Conservation (phyloP, 1,140 invertebrate species). For the Portunus trituberculatus region DNA sequence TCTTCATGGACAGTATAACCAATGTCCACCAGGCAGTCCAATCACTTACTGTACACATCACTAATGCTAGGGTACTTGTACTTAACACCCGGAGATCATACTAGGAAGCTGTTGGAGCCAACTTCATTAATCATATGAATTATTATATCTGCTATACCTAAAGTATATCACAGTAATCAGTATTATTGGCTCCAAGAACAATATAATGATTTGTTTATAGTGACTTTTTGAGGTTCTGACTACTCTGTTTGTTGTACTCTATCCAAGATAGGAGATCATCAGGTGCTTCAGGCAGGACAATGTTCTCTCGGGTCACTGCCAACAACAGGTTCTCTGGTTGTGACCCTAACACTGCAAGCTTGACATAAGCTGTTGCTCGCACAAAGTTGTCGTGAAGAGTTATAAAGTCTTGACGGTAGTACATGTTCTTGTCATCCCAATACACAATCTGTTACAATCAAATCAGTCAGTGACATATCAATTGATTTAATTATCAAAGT, state of each 20-base stretch:
- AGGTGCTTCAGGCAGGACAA: constrained; percentile 15
- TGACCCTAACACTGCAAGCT: constrained; percentile 65
- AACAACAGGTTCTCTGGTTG: constrained; percentile 58
- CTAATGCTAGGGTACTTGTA: background rate
- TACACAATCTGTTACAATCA: constrained; percentile 62
- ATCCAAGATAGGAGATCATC: constrained; percentile 62
- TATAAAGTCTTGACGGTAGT: constrained; percentile 73
- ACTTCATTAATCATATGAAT: too few species aligned
- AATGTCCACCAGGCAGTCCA: background rate
- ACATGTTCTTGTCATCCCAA: constrained; percentile 72
- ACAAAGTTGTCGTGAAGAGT: constrained; percentile 74
- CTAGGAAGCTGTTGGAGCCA: background rate
- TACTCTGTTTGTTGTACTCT: constrained; percentile 52
- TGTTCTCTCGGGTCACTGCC: background rate
- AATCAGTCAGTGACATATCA: background rate
- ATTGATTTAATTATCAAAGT: too few species aligned
- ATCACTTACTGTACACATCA: background rate
- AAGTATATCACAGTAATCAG: background rate
- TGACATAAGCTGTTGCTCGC: constrained; percentile 71
- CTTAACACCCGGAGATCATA: background rate
- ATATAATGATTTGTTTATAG: background rate
- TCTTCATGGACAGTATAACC: too few species aligned
- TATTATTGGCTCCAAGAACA: background rate
- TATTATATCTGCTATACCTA: background rate
- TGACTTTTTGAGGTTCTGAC: constrained; percentile 51